Conservation (phyloP, 53 echinoderm and acorn worm genomes). For the Hippasteria phrygiana region DNA sequence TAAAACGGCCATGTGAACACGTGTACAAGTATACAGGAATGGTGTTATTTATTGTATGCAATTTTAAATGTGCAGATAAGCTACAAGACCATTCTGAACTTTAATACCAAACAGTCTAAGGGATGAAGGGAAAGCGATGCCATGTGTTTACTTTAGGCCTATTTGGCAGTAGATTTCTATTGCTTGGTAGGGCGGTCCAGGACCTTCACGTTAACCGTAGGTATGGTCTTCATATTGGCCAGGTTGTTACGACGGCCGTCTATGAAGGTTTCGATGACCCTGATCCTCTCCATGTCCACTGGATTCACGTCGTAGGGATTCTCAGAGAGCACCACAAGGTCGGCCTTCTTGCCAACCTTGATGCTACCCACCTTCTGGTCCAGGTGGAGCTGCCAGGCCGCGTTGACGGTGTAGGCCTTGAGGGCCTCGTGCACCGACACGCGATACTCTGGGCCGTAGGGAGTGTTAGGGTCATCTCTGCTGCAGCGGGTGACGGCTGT, state of each 20-base stretch:
- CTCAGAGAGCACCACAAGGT: constrained; percentile 62
- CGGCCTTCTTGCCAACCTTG: constrained; percentile 47
- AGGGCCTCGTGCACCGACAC: constrained; percentile 36
- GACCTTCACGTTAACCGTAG: constrained; percentile 17
- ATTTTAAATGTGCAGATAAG: too few species aligned
- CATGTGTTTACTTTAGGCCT: background rate
- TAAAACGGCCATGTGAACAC: too few species aligned
- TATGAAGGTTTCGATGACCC: constrained; percentile 66
- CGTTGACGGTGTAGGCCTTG: constrained; percentile 57
- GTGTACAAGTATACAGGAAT: too few species aligned
- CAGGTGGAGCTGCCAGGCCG: constrained; percentile 63
- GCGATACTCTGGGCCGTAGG: constrained; percentile 55
- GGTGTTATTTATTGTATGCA: too few species aligned
- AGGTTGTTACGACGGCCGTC: constrained; percentile 65
- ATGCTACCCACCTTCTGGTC: constrained; percentile 25
- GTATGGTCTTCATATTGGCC: constrained; percentile 39
- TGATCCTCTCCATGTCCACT: constrained; percentile 55
- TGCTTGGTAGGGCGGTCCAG: background rate
- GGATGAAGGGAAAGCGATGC: background rate
- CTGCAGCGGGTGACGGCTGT: constrained; percentile 58
- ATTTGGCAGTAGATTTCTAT: background rate
- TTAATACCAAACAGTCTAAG: background rate
- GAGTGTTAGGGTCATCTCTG: constrained; percentile 44
- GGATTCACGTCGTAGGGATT: constrained; percentile 68
- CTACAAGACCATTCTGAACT: too few species aligned